These are phyloP conservation scores for Sardinella longiceps DNA, from an alignment of 2,797 vertebrate genomes.

Conservation along the genomic window DNA sequence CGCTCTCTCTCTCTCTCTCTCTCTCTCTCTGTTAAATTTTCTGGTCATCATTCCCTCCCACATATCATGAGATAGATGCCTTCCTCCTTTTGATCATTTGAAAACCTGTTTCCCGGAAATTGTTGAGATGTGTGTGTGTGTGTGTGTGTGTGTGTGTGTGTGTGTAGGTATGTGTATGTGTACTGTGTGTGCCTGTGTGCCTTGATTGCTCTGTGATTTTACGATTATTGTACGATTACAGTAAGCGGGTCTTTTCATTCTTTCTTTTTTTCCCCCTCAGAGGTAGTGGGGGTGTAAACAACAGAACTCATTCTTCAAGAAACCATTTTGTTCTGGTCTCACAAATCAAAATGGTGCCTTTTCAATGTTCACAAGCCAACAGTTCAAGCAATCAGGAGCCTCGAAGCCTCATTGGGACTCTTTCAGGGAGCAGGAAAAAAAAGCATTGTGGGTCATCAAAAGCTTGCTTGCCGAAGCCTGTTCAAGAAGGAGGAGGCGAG, in stretches of 20 bases:
- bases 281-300: neutral
- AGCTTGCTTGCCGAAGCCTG: too few relatives aligned
- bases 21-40: constrained; percentile 6
- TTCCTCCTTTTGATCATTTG: neutral
- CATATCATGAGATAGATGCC: neutral
- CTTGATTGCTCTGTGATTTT: constrained; percentile 70
- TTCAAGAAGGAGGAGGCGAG: too few relatives aligned
- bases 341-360: constrained; percentile 56
- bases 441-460: neutral
- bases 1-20: constrained; percentile 56
- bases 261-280: neutral
- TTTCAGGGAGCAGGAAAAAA: neutral
- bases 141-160: neutral
- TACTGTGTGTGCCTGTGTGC: too few relatives aligned
- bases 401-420: neutral
- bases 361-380: neutral
- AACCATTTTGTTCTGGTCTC: constrained; percentile 61
- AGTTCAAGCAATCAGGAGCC: neutral
- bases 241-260: too few relatives aligned
- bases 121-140: neutral
- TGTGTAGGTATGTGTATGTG: neutral
- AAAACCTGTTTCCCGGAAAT: neutral
- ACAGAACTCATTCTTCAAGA: constrained; percentile 56
- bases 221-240: constrained; percentile 68
- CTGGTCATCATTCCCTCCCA: neutral